Evolutionary conservation across 2,888 invertebrate genomes (phyloP).

Genomic region (Pemphredon lugubris): DNA sequence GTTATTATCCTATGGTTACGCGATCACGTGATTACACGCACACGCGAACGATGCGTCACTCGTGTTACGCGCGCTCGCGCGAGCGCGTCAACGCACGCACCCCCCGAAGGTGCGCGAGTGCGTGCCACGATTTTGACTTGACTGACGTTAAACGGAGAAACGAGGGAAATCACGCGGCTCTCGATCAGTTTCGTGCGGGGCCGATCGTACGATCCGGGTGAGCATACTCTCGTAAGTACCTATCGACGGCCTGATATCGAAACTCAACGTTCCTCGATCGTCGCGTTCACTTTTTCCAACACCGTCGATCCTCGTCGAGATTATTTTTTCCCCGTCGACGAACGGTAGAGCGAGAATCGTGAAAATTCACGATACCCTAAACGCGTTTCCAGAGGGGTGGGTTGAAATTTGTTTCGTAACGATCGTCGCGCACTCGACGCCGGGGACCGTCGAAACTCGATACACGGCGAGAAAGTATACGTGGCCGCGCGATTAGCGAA

Average conservation of each 20-base stretch:
- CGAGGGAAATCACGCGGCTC: conserved; percentile 4
- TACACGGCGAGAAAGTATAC: conserved; percentile 16
- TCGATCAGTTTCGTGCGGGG: conserved; percentile 3
- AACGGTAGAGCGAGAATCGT: too few species aligned
- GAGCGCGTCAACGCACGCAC: not conserved
- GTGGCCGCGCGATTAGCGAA: conserved; percentile 50
- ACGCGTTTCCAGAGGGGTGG: too few species aligned
- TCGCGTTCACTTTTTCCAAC: too few species aligned
- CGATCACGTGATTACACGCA: conserved; percentile 64
- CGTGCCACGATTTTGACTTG: not conserved
- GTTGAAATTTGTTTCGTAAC: too few species aligned
- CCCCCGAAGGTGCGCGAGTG: not conserved
- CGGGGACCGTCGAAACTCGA: not conserved
- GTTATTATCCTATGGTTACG: conserved; percentile 74
- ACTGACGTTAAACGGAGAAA: conserved; percentile 1
- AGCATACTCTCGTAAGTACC: too few species aligned
- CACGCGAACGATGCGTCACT: conserved; percentile 17
- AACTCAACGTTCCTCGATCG: not conserved
- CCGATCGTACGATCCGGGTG: too few species aligned
- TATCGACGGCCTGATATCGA: not conserved
- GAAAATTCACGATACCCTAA: too few species aligned
- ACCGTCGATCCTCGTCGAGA: too few species aligned
- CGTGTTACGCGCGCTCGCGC: conserved; percentile 1
- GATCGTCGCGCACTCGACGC: too few species aligned
- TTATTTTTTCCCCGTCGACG: too few species aligned